Conservation (phyloP, 2,797 vertebrate species). For the Hydrolagus colliei region DNA sequence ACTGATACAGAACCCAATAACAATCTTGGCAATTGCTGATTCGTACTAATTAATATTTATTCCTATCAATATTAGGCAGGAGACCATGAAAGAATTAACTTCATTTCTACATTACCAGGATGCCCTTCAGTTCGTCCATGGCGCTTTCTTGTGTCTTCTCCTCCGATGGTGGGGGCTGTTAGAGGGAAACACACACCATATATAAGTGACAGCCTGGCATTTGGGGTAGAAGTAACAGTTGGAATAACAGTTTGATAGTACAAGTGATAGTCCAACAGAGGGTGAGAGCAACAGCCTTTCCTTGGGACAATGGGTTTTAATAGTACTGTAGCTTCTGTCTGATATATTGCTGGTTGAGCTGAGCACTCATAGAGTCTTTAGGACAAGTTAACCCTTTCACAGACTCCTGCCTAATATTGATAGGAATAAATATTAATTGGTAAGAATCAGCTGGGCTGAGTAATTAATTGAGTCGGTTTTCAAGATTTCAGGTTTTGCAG, state of each 20-base stretch:
- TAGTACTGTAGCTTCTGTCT: too few relatives aligned
- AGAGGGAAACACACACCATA: not conserved
- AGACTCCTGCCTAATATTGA: too few relatives aligned
- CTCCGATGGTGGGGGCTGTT: constrained; percentile 50
- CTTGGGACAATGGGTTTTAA: too few relatives aligned
- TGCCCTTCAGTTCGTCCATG: constrained; percentile 73
- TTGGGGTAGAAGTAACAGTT: too few relatives aligned
- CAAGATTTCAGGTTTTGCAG: too few relatives aligned
- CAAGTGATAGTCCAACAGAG: too few relatives aligned
- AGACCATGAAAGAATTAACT: not conserved
- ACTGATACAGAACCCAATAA: not conserved
- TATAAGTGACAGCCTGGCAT: not conserved
- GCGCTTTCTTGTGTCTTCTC: constrained; percentile 65
- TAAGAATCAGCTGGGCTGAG: too few relatives aligned
- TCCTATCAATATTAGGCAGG: not conserved
- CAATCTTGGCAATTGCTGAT: too few relatives aligned
- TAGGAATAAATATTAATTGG: not conserved
- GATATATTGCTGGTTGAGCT: not conserved
- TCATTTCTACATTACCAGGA: constrained; percentile 52
- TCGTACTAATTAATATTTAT: not conserved
- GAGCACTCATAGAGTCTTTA: not conserved
- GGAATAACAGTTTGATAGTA: too few relatives aligned
- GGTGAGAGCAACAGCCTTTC: too few relatives aligned
- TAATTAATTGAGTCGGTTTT: too few relatives aligned
- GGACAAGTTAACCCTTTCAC: not conserved